Evolutionary conservation across 2,113 vertebrate genomes (phyloP).

Genomic region (Hippolais icterina): DNA sequence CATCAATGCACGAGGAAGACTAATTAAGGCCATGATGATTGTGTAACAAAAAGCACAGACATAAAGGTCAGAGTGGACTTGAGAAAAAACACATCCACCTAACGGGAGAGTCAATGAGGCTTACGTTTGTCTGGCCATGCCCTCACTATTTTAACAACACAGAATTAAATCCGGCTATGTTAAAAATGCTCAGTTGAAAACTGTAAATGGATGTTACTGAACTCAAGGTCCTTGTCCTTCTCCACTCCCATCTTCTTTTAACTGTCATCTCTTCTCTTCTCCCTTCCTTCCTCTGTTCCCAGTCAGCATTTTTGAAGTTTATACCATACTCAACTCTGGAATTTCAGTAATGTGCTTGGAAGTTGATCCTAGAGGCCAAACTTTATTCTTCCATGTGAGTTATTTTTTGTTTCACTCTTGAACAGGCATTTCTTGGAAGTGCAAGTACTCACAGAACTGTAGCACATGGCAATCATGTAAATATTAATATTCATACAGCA

Average conservation of each 20-base stretch:
- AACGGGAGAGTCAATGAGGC: background rate
- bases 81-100: background rate
- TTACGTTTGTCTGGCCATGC: background rate
- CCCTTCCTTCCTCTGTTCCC: background rate
- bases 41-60: background rate
- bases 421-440: conserved; percentile 57
- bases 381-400: background rate
- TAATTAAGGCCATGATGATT: background rate
- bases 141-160: background rate
- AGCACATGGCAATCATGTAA: conserved; percentile 40
- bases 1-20: background rate
- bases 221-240: background rate
- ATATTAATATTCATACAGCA: conserved; percentile 58
- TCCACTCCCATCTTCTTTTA: background rate
- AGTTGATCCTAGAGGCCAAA: background rate
- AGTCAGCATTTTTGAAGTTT: conserved; percentile 19
- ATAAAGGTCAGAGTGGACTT: background rate
- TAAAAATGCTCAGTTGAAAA: background rate
- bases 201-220: background rate
- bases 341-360: conserved; percentile 40
- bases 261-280: background rate
- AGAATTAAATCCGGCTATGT: background rate
- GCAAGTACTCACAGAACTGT: conserved; percentile 12
- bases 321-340: background rate
- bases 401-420: conserved; percentile 39